A percentile compares a stretch with the other conserved stretches of the same genome.
These are phyloP conservation scores for Campaea margaritaria DNA, from an alignment of 2,888 invertebrate species.

Conservation along the genomic window DNA sequence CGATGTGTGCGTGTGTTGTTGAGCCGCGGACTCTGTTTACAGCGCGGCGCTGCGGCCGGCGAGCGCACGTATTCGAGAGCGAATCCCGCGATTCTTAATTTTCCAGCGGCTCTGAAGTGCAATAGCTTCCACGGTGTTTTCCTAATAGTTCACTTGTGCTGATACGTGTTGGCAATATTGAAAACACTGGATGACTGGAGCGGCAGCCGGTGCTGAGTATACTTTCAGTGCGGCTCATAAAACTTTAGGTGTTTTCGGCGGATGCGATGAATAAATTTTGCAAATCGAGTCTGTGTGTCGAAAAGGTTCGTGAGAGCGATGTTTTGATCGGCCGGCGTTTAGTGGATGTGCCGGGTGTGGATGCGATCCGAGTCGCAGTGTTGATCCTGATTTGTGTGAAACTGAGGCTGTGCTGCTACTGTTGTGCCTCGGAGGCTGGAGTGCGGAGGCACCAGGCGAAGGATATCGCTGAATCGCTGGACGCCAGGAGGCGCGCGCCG, in stretches of 20 bases:
- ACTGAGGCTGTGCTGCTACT: constrained; percentile 59
- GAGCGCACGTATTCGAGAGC: constrained; percentile 87
- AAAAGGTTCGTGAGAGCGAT: constrained; percentile 81
- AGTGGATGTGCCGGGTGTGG: constrained; percentile 77
- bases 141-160: constrained; percentile 72
- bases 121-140: constrained; percentile 75
- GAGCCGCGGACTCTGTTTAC: constrained; percentile 82
- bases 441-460: constrained; percentile 28
- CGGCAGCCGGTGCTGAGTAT: constrained; percentile 54
- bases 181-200: constrained; percentile 62
- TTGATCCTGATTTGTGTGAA: constrained; percentile 63
- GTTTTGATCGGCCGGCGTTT: constrained; percentile 79
- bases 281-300: constrained; percentile 82
- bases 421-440: constrained; percentile 34
- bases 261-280: constrained; percentile 85
- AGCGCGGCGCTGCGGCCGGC: constrained; percentile 83
- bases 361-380: constrained; percentile 64
- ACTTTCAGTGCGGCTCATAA: constrained; percentile 75
- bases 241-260: constrained; percentile 79
- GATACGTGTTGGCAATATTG: constrained; percentile 66
- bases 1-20: constrained; percentile 77
- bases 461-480: constrained; percentile 52
- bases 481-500: constrained; percentile 50
- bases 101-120: constrained; percentile 72
- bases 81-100: constrained; percentile 73